Evolutionary conservation across 2,888 invertebrate genomes (phyloP).

Genomic region (Strigamia crassipes): DNA sequence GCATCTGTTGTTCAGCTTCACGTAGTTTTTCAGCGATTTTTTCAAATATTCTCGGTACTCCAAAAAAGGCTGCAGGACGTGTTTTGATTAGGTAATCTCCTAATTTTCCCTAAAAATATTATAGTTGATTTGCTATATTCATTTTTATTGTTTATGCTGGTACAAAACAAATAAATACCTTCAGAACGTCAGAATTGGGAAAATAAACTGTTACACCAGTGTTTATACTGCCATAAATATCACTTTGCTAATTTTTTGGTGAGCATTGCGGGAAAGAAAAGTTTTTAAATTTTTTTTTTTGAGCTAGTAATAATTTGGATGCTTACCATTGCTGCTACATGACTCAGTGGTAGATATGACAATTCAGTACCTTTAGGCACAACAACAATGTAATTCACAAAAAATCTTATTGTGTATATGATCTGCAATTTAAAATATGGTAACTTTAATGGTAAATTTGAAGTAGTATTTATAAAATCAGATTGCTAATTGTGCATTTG

Average conservation of each 20-base stretch:
- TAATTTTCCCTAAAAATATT: slow-evolving; percentile 8
- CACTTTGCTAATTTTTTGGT: background rate
- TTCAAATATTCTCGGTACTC: slow-evolving; percentile 14
- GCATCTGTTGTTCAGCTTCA: background rate
- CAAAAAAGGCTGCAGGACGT: background rate
- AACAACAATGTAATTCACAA: background rate
- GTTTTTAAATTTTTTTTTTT: too few relatives aligned
- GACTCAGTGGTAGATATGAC: background rate
- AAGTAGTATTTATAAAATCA: too few relatives aligned
- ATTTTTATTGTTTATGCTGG: too few relatives aligned
- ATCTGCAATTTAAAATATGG: too few relatives aligned
- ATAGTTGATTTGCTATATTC: background rate
- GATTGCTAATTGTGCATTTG: too few relatives aligned
- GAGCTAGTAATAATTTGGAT: too few relatives aligned
- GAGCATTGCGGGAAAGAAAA: background rate
- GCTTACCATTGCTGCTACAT: background rate
- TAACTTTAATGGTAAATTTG: too few relatives aligned
- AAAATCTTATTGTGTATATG: background rate
- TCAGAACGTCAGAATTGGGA: slow-evolving; percentile 86
- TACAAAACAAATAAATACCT: slow-evolving; percentile 52
- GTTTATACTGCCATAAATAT: background rate
- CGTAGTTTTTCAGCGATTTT: slow-evolving; percentile 1
- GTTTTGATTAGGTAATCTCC: background rate
- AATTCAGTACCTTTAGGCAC: background rate
- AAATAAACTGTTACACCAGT: slow-evolving; percentile 75